phyloP scores from a whole-genome alignment of 2,888 invertebrate genomes.

The Acanthosepion esculentum region DNA sequence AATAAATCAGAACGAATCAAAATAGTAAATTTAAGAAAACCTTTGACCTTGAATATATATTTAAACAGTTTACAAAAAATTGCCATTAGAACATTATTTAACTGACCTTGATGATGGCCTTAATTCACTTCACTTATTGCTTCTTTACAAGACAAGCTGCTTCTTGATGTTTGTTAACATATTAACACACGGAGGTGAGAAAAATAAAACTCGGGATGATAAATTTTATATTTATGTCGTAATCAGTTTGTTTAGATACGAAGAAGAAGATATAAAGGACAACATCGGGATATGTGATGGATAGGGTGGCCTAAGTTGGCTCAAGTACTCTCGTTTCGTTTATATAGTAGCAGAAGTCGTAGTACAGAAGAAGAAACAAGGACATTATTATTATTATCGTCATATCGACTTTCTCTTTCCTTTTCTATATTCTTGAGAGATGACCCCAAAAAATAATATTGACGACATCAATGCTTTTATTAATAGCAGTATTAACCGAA shows the following conservation, averaged over 20 bases:
- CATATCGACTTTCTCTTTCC: neutral
- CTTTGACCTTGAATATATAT: neutral
- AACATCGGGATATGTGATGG: neutral
- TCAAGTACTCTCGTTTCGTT: neutral
- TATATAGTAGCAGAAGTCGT: too few relatives aligned
- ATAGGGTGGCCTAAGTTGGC: neutral
- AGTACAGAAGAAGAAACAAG: neutral
- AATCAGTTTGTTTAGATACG: neutral
- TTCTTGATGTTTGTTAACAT: neutral
- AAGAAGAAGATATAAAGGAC: neutral
- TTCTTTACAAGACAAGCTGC: neutral
- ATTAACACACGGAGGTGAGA: neutral
- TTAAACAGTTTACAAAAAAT: neutral
- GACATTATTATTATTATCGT: neutral
- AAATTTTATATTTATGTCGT: neutral
- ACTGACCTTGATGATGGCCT: constrained; percentile 12
- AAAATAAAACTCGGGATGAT: neutral
- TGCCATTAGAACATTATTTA: neutral
- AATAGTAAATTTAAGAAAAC: neutral
- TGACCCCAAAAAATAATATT: neutral
- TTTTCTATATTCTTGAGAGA: neutral
- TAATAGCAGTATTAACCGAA: neutral
- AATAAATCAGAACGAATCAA: too few relatives aligned
- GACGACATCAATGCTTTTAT: neutral
- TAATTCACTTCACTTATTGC: neutral